These are phyloP conservation scores for Rhinoraja longicauda DNA, from an alignment of 2,797 vertebrate species.

Conservation along the genomic window DNA sequence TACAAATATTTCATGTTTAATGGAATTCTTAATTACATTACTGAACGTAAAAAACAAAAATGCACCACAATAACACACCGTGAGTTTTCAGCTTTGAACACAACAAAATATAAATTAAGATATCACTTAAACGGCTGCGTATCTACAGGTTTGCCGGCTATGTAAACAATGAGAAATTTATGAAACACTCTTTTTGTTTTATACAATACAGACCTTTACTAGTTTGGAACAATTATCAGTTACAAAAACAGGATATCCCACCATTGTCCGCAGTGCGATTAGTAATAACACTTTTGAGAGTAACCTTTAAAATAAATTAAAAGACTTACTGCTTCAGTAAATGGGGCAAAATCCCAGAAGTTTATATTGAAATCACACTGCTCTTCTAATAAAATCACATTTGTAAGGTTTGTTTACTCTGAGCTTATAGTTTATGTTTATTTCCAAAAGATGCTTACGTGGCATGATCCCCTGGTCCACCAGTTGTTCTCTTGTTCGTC, in stretches of 20 bases:
- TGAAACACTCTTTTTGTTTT: not conserved
- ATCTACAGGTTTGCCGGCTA: not conserved
- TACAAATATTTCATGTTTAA: not conserved
- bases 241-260: not conserved
- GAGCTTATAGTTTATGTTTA: not conserved
- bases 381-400: not conserved
- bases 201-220: not conserved
- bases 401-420: not conserved
- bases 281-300: not conserved
- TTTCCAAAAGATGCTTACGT: conserved; percentile 64
- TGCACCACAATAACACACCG: not conserved
- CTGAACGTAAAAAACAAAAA: not conserved
- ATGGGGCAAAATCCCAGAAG: not conserved
- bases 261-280: not conserved
- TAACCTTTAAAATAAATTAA: not conserved
- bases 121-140: not conserved
- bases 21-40: not conserved
- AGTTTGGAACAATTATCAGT: not conserved
- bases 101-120: not conserved
- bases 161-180: not conserved
- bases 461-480: conserved; percentile 98
- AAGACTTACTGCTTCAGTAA: not conserved
- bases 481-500: conserved; percentile 87
- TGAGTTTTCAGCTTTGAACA: not conserved
- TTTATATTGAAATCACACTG: not conserved